Evolutionary conservation across 2,797 vertebrate species (phyloP).

Genomic region (Gephyroberyx darwinii): DNA sequence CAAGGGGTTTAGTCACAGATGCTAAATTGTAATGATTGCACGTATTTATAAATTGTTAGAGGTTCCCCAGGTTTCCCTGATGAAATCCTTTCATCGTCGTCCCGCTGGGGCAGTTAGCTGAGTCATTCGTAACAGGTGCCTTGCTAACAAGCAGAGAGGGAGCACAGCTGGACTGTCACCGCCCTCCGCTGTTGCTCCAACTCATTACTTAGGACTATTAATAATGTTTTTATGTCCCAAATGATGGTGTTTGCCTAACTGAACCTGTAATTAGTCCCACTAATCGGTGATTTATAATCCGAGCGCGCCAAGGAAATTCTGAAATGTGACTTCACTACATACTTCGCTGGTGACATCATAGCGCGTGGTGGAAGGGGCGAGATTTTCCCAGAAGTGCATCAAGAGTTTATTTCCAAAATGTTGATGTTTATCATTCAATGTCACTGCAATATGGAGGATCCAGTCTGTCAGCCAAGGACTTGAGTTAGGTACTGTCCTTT

Average conservation of each 20-base stretch:
- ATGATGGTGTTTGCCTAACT: constrained; percentile 54
- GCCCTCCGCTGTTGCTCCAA: constrained; percentile 6
- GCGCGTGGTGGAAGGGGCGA: fast-evolving
- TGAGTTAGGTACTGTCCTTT: too few species aligned
- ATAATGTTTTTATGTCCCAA: constrained; percentile 38
- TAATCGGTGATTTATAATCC: constrained; percentile 52
- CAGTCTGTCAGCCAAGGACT: too few species aligned
- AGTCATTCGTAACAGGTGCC: constrained; percentile 57
- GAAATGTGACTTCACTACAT: constrained; percentile 54
- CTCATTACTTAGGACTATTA: constrained; percentile 48
- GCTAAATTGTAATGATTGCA: constrained; percentile 14
- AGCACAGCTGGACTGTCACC: constrained; percentile 56
- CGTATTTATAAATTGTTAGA: neutral
- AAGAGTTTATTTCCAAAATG: constrained; percentile 5
- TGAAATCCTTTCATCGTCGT: constrained; percentile 43
- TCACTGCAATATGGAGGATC: too few species aligned
- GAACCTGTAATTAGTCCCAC: constrained; percentile 54
- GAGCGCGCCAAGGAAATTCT: constrained; percentile 36
- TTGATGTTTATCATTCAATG: too few species aligned
- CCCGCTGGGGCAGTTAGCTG: constrained; percentile 34
- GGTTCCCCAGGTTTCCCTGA: neutral
- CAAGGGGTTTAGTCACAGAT: constrained; percentile 6
- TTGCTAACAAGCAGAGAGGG: constrained; percentile 27
- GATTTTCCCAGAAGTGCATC: neutral
- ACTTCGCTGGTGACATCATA: constrained; percentile 18